Conservation (phyloP, 2,113 vertebrate genomes). For the Sakesphorus luctuosus region DNA sequence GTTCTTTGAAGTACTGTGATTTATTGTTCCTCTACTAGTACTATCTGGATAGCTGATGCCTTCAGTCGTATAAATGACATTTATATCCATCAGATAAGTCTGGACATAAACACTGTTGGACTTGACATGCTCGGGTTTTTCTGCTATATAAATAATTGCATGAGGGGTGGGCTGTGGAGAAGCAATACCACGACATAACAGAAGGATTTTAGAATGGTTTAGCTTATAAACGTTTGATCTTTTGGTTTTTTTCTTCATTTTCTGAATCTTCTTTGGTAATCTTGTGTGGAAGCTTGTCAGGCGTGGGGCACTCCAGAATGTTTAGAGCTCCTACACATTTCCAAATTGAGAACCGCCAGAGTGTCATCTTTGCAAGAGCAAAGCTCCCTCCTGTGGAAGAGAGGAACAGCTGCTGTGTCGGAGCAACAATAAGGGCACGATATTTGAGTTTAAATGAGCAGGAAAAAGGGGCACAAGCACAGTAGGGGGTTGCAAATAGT, state of each 20-base stretch:
- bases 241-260: background rate
- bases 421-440: background rate
- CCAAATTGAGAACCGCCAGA: background rate
- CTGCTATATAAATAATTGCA: background rate
- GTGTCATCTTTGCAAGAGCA: background rate
- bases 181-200: background rate
- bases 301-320: background rate
- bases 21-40: background rate
- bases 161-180: background rate
- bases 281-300: background rate
- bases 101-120: background rate
- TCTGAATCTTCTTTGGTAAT: background rate
- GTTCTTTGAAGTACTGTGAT: background rate
- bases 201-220: background rate
- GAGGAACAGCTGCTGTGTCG: background rate
- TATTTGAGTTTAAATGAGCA: background rate
- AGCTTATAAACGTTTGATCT: background rate
- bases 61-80: background rate
- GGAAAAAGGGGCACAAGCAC: background rate
- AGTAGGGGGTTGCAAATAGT: background rate
- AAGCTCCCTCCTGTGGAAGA: slow-evolving; percentile 59
- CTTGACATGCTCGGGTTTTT: background rate
- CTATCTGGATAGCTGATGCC: background rate
- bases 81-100: background rate
- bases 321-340: slow-evolving; percentile 24